A percentile compares a stretch with the other conserved stretches of the same genome.
phyloP scores from a whole-genome alignment of 2,888 invertebrate species.

The Meteorus cinctellus region DNA sequence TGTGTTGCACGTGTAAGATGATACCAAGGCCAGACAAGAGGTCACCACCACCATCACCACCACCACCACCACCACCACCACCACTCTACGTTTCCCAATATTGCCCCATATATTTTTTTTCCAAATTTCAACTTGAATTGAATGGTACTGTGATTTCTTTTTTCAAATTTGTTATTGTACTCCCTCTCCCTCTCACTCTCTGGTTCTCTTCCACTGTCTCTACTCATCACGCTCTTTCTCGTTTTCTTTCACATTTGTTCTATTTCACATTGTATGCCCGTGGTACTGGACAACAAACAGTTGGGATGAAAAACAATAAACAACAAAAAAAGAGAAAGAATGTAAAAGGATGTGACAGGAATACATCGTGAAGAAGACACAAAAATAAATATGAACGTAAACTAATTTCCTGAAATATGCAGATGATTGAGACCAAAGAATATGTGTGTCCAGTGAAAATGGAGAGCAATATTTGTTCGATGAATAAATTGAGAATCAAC shows the following conservation, averaged over 20 bases:
- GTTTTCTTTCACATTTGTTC: background rate
- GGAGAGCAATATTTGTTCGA: too few species aligned
- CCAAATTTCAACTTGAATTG: background rate
- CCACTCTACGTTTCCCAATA: conserved; percentile 37
- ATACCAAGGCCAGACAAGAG: conserved; percentile 45
- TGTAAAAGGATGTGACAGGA: background rate
- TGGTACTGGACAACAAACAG: background rate
- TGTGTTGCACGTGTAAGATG: conserved; percentile 55
- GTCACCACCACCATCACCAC: conserved; percentile 30
- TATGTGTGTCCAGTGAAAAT: too few species aligned
- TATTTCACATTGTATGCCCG: conserved; percentile 21
- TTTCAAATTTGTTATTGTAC: conserved; percentile 21
- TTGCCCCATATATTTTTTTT: background rate
- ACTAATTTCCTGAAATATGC: background rate
- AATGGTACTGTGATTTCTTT: background rate
- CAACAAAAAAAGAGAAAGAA: conserved; percentile 2
- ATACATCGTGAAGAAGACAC: conserved; percentile 14
- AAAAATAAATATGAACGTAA: background rate
- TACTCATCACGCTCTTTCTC: conserved; percentile 25
- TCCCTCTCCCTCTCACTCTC: conserved; percentile 42
- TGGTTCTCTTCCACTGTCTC: conserved; percentile 42
- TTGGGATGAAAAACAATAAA: background rate
- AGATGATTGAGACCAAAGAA: too few species aligned
- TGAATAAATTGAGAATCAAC: background rate
- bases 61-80: too few species aligned